Conservation (phyloP, 2,888 invertebrate genomes). For the Idaea aversata region DNA sequence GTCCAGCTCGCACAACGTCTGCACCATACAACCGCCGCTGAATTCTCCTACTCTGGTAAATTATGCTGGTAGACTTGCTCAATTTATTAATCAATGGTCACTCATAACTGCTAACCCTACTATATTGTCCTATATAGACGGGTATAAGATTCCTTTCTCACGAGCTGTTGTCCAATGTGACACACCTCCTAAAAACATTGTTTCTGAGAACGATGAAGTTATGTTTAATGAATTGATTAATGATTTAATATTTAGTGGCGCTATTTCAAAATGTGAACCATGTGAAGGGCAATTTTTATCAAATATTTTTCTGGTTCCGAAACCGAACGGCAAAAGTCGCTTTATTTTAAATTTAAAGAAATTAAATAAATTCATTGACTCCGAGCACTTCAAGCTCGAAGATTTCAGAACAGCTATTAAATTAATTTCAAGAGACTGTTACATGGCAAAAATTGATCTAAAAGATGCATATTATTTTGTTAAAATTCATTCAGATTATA, state of each 20-base stretch:
- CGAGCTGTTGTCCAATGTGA: not conserved
- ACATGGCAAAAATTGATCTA: not conserved
- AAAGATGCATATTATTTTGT: too few species aligned
- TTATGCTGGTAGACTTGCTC: constrained; percentile 2
- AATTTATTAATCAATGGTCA: not conserved
- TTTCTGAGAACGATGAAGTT: not conserved
- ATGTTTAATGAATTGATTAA: not conserved
- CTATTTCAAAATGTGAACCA: not conserved
- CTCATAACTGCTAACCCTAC: too few species aligned
- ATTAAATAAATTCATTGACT: not conserved
- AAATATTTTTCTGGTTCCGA: constrained; percentile 13
- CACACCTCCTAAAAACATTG: too few species aligned
- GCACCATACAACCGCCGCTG: not conserved
- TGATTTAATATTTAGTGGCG: not conserved
- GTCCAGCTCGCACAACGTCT: not conserved
- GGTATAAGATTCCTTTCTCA: constrained; percentile 6
- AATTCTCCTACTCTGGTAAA: constrained; percentile 1
- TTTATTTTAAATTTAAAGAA: too few species aligned
- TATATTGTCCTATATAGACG: not conserved
- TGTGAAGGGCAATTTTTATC: not conserved
- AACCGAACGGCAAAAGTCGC: constrained; percentile 5
- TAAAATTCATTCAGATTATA: too few species aligned
- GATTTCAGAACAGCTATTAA: not conserved
- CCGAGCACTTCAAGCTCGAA: not conserved
- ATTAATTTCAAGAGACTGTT: not conserved